Evolutionary conservation across 2,888 invertebrate species (phyloP).

Genomic region (Tenthredo livida): DNA sequence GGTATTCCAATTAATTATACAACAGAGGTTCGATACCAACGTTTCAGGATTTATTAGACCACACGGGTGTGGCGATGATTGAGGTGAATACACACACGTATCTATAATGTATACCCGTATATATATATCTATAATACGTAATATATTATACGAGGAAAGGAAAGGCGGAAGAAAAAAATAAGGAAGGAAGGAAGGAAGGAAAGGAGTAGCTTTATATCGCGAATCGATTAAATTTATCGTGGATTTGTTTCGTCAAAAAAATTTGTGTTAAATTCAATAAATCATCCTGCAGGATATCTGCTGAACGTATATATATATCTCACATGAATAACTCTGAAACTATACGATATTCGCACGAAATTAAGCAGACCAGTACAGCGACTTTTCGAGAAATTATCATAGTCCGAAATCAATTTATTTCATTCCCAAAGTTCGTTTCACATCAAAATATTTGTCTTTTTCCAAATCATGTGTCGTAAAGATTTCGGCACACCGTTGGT

Average conservation of each 20-base stretch:
- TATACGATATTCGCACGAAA: too few relatives aligned
- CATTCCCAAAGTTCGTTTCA: too few relatives aligned
- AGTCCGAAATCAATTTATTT: too few relatives aligned
- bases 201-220: background rate
- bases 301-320: too few relatives aligned
- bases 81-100: background rate
- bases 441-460: too few relatives aligned
- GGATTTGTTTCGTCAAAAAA: background rate
- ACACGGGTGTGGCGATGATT: slow-evolving; percentile 38
- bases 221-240: background rate
- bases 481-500: too few relatives aligned
- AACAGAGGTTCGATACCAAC: slow-evolving; percentile 10
- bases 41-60: slow-evolving; percentile 35
- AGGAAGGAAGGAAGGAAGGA: background rate
- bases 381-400: too few relatives aligned
- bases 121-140: background rate
- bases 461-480: too few relatives aligned
- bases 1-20: slow-evolving; percentile 38
- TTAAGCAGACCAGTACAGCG: too few relatives aligned
- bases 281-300: too few relatives aligned
- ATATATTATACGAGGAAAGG: background rate
- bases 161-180: background rate
- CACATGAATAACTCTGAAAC: too few relatives aligned
- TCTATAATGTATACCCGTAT: too few relatives aligned
- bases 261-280: background rate